Evolutionary conservation across 2,888 invertebrate species (phyloP).

Genomic region (Agriopis aurantiaria): DNA sequence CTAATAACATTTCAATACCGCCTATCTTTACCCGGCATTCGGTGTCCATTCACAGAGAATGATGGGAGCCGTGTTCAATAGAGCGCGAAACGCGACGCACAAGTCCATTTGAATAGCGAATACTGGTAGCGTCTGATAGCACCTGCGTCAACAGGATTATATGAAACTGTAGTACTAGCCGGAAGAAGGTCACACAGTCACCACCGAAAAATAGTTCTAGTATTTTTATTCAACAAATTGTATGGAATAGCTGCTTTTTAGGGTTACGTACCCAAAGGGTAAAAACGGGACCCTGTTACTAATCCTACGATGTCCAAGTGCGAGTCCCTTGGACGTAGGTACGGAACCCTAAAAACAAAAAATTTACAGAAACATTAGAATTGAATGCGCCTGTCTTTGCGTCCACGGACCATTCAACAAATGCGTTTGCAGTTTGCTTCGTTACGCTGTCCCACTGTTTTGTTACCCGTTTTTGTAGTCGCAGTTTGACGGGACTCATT

Average conservation of each 20-base stretch:
- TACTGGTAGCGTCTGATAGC: background rate
- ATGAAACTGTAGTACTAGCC: no score
- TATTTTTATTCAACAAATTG: no score
- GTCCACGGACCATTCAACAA: slow-evolving; percentile 60
- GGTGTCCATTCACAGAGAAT: slow-evolving; percentile 44
- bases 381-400: background rate
- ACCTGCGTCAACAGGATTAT: background rate
- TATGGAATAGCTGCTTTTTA: no score
- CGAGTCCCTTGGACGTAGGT: no score
- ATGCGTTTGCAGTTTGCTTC: slow-evolving; percentile 72
- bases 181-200: no score
- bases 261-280: no score
- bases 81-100: slow-evolving; percentile 49
- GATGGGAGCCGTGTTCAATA: slow-evolving; percentile 54
- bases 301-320: no score
- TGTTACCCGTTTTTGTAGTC: slow-evolving; percentile 53
- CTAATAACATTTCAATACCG: background rate
- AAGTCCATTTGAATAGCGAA: slow-evolving; percentile 60
- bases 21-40: background rate
- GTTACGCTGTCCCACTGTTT: slow-evolving; percentile 64
- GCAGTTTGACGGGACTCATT: slow-evolving; percentile 41
- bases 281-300: no score
- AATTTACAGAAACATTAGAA: background rate
- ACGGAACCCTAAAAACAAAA: background rate
- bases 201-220: no score